Evolutionary conservation across 2,797 vertebrate species (phyloP).

Genomic region (Hippopotamyrus pictus): DNA sequence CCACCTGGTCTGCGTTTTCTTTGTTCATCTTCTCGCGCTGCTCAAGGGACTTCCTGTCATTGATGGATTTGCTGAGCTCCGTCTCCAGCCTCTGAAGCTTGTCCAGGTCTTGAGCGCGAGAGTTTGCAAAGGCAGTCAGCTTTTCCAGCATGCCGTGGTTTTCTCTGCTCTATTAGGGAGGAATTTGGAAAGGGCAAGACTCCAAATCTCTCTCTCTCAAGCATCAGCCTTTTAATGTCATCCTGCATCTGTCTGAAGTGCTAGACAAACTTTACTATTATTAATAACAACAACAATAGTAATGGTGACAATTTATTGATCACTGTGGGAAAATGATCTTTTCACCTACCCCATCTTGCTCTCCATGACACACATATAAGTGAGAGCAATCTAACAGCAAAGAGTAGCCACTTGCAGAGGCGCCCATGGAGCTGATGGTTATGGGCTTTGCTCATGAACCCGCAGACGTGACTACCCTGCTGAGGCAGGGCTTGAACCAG

Average conservation of each 20-base stretch:
- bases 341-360: background rate
- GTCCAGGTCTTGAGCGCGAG: conserved; percentile 64
- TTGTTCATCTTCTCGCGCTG: conserved; percentile 67
- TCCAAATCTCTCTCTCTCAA: background rate
- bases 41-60: conserved; percentile 61
- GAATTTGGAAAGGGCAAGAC: background rate
- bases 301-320: background rate
- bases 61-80: conserved; percentile 67
- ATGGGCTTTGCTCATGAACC: background rate
- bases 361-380: background rate
- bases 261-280: background rate
- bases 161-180: conserved; percentile 73
- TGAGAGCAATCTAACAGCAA: background rate
- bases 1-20: conserved; percentile 69
- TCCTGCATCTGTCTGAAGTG: background rate
- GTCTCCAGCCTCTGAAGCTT: conserved; percentile 73
- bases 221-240: background rate
- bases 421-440: background rate
- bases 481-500: background rate
- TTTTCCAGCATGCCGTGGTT: conserved; percentile 81
- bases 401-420: background rate
- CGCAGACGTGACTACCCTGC: background rate
- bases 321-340: background rate
- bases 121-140: conserved; percentile 69
- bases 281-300: background rate